A percentile compares a stretch with the other conserved stretches of the same genome.
Conservation (phyloP, 2,888 invertebrate genomes). For the Drosophila siamana region DNA sequence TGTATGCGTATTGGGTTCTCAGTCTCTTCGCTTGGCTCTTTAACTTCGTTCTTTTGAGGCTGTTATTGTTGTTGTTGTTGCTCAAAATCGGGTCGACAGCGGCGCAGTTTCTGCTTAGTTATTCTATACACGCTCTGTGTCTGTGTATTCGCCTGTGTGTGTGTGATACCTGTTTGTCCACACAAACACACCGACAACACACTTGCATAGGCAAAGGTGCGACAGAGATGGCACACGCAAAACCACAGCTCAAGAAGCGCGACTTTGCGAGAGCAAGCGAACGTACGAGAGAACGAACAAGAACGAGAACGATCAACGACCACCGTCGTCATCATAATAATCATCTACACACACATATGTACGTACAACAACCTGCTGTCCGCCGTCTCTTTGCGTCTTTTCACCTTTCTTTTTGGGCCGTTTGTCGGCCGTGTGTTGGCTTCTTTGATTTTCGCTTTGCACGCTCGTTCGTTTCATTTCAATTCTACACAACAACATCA, state of each 20-base stretch:
- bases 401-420: constrained; percentile 72
- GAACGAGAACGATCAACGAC: constrained; percentile 5
- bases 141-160: constrained; percentile 22
- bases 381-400: constrained; percentile 65
- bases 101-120: constrained; percentile 61
- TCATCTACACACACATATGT: constrained; percentile 21
- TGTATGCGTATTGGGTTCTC: constrained; percentile 1
- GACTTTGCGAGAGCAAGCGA: neutral
- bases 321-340: constrained; percentile 32
- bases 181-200: constrained; percentile 33
- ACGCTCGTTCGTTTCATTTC: constrained; percentile 49
- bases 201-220: constrained; percentile 10
- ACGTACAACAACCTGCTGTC: constrained; percentile 33
- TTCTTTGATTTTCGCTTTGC: constrained; percentile 44
- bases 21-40: neutral
- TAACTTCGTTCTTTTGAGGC: constrained; percentile 31
- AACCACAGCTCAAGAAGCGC: constrained; percentile 20
- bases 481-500: constrained; percentile 23
- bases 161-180: constrained; percentile 49
- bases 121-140: constrained; percentile 57
- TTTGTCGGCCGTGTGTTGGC: constrained; percentile 18
- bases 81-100: constrained; percentile 68
- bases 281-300: neutral
- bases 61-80: constrained; percentile 43
- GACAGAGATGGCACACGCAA: constrained; percentile 8